phyloP scores from a whole-genome alignment of 2,797 vertebrate genomes.

The Manis crassicaudata region DNA sequence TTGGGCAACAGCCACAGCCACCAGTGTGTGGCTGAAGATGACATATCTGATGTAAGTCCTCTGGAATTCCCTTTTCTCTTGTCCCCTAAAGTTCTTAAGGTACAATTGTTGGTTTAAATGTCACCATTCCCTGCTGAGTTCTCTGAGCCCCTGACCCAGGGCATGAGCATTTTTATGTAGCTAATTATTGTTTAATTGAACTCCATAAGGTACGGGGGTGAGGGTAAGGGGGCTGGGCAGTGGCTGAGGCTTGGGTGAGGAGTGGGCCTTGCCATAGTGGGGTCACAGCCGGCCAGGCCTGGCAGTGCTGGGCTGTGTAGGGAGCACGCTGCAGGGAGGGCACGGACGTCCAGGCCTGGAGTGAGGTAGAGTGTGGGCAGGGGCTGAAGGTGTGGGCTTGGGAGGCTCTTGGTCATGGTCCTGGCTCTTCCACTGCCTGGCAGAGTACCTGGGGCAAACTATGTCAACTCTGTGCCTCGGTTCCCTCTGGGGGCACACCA shows the following conservation, averaged over 20 bases:
- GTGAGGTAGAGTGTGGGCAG: neutral
- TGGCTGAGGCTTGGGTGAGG: neutral
- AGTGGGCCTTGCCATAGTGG: neutral
- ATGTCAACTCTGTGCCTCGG: neutral
- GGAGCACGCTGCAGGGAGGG: no score
- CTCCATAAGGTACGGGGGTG: neutral
- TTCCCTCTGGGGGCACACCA: neutral
- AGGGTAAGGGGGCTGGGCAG: neutral
- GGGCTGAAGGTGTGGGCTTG: neutral
- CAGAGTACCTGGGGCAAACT: neutral
- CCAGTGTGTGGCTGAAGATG: neutral
- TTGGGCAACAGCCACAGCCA: fast-evolving
- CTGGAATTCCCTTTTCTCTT: neutral
- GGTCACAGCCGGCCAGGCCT: neutral
- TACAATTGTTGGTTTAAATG: neutral
- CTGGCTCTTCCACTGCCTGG: neutral
- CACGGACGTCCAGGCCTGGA: no score
- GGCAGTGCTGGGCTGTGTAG: neutral
- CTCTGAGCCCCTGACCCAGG: neutral
- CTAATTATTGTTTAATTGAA: constrained; percentile 26
- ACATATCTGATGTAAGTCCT: neutral
- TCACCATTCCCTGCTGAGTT: neutral
- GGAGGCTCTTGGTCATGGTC: neutral
- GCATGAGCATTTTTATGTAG: neutral
- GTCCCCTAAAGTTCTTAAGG: fast-evolving